A percentile compares a stretch with the other conserved stretches of the same genome.
phyloP scores from a whole-genome alignment of 2,113 vertebrate genomes.

The Callorhinus ursinus region DNA sequence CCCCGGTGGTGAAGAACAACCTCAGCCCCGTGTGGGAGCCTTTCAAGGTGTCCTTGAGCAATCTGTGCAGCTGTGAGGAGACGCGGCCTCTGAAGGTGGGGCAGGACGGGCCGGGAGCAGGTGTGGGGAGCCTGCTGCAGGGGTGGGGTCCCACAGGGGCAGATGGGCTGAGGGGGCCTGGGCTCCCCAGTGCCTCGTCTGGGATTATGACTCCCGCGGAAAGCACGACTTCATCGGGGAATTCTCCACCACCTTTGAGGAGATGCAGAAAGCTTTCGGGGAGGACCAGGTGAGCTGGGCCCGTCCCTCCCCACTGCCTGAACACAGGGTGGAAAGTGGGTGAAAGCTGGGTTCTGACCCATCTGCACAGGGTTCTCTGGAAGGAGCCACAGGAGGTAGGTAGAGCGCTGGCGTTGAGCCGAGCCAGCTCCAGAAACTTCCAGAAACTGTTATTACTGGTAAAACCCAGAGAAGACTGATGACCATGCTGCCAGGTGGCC shows the following conservation, averaged over 20 bases:
- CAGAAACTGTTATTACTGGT: neutral
- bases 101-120: neutral
- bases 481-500: neutral
- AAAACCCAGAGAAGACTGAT: neutral
- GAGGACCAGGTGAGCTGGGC: conserved; percentile 91
- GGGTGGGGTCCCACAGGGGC: neutral
- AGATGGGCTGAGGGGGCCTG: neutral
- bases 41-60: conserved; percentile 96
- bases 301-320: accelerated
- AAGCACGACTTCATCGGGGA: conserved; percentile 98
- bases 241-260: conserved; percentile 95
- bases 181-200: conserved; percentile 91
- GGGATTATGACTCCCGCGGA: conserved; percentile 96
- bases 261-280: conserved; percentile 93
- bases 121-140: accelerated
- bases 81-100: conserved; percentile 93
- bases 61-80: conserved; percentile 95
- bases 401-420: neutral
- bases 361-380: neutral
- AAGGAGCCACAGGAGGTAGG: neutral
- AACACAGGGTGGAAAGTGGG: neutral
- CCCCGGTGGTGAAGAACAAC: conserved; percentile 97
- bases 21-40: conserved; percentile 96
- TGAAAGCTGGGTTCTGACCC: neutral
- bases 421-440: neutral